These are phyloP conservation scores for Oryzias sinensis DNA, from an alignment of 2,797 vertebrate species.

Conservation along the genomic window DNA sequence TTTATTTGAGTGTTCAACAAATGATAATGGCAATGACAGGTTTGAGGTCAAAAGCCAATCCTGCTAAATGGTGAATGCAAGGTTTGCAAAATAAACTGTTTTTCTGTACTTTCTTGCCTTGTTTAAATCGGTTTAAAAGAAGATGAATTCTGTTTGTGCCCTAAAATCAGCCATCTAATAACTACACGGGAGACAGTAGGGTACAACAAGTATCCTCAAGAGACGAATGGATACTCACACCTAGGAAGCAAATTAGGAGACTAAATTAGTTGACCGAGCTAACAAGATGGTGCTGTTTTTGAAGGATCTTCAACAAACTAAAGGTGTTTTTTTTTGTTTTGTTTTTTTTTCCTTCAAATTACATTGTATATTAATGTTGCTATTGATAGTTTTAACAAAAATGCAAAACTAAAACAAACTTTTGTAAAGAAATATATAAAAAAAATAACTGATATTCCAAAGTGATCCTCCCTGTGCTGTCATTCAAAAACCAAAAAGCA, in stretches of 20 bases:
- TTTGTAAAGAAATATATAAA: slow-evolving; percentile 84
- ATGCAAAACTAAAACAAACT: slow-evolving; percentile 82
- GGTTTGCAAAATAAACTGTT: slow-evolving; percentile 46
- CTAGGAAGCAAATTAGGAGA: slow-evolving; percentile 68
- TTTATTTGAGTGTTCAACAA: slow-evolving; percentile 56
- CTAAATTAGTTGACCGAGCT: slow-evolving; percentile 64
- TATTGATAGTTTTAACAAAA: slow-evolving; percentile 85
- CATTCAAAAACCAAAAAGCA: slow-evolving; percentile 85
- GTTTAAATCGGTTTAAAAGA: slow-evolving; percentile 50
- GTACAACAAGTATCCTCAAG: slow-evolving; percentile 52
- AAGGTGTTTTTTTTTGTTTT: slow-evolving; percentile 68
- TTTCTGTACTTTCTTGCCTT: slow-evolving; percentile 16
- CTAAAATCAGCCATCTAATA: slow-evolving; percentile 66
- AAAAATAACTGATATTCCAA: slow-evolving; percentile 83
- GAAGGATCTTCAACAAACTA: slow-evolving; percentile 80
- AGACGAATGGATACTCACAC: slow-evolving; percentile 52
- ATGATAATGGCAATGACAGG: slow-evolving; percentile 53
- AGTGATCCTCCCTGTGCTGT: slow-evolving; percentile 82
- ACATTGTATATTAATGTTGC: slow-evolving; percentile 83
- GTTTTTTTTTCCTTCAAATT: slow-evolving; percentile 65
- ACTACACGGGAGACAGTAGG: slow-evolving; percentile 57
- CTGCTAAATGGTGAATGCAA: slow-evolving; percentile 44
- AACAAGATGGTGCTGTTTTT: slow-evolving; percentile 76
- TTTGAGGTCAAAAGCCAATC: slow-evolving; percentile 67
- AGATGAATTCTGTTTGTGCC: slow-evolving; percentile 59